Conservation (phyloP, 2,113 vertebrate species). For the Parus major region DNA sequence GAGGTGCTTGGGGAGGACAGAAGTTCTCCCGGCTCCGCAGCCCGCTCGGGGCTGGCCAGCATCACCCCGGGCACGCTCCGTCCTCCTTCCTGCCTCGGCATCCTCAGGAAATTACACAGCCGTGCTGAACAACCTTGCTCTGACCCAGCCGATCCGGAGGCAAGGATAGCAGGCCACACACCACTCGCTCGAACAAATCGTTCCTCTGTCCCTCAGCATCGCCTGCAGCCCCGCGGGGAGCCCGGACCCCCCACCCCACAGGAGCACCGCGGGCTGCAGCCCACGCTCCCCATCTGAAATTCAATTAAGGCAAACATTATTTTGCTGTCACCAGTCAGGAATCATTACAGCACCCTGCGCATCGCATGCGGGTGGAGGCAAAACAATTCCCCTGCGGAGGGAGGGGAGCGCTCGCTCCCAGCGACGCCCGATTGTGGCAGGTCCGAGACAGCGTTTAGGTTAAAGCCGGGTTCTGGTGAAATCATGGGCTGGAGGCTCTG, state of each 20-base stretch:
- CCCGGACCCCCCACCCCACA: background rate
- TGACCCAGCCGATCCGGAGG: background rate
- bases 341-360: background rate
- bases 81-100: background rate
- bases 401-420: background rate
- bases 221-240: background rate
- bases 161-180: background rate
- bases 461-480: background rate
- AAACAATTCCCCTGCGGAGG: background rate
- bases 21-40: background rate
- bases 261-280: background rate
- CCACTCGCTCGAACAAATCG: background rate
- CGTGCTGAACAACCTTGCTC: background rate
- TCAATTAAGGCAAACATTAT: background rate
- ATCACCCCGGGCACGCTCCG: accelerated
- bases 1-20: background rate
- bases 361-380: background rate
- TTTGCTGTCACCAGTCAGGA: background rate
- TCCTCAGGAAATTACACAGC: background rate
- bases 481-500: background rate
- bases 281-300: background rate
- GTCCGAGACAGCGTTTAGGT: background rate
- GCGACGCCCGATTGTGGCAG: accelerated
- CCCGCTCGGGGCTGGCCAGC: background rate
- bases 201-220: background rate